phyloP scores from a whole-genome alignment of 2,888 invertebrate genomes.

The Psococerastis gibbosa region DNA sequence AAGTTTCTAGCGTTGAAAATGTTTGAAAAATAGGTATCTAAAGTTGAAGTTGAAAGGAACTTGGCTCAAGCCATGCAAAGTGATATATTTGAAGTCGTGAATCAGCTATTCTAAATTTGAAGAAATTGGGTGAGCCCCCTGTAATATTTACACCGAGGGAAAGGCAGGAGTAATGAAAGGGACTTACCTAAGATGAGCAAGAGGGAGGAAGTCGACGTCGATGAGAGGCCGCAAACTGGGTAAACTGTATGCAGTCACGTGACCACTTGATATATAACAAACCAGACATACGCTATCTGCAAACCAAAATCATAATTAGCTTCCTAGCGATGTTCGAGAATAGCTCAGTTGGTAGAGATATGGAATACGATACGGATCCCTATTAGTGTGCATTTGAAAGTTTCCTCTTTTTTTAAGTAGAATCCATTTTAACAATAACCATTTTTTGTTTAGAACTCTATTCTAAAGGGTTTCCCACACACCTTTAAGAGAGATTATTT shows the following conservation, averaged over 20 bases:
- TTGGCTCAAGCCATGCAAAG: constrained; percentile 11
- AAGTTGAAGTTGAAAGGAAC: not conserved
- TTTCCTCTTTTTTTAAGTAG: too few relatives aligned
- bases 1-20: not conserved
- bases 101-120: constrained; percentile 8
- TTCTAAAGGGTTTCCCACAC: too few relatives aligned
- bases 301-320: constrained; percentile 21
- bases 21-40: not conserved
- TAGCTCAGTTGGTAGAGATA: too few relatives aligned
- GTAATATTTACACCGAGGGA: constrained; percentile 5
- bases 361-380: too few relatives aligned
- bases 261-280: constrained; percentile 87
- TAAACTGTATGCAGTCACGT: constrained; percentile 82
- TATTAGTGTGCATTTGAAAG: too few relatives aligned
- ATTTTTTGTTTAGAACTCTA: not conserved
- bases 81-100: not conserved
- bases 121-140: constrained; percentile 1
- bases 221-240: constrained; percentile 86
- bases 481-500: constrained; percentile 85
- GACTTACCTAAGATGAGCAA: constrained; percentile 77
- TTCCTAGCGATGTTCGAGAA: too few relatives aligned
- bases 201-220: constrained; percentile 85
- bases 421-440: constrained; percentile 4
- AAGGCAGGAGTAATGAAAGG: constrained; percentile 10
- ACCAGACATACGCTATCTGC: constrained; percentile 87